Conservation (phyloP, 2,797 vertebrate genomes). For the Periparus ater region DNA sequence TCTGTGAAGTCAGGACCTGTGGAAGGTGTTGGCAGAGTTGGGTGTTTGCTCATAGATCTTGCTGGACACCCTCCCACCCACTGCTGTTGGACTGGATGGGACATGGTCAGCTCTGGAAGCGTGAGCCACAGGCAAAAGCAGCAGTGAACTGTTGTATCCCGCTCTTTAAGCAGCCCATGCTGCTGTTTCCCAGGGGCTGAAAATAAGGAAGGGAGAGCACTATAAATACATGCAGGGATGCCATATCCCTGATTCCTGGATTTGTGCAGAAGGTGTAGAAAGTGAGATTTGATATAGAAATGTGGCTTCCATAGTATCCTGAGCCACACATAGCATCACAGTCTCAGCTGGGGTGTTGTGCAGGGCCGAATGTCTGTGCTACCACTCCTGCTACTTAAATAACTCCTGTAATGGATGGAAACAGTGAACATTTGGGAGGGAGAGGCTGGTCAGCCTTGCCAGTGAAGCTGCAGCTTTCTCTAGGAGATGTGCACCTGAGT, state of each 20-base stretch:
- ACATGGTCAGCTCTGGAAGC: background rate
- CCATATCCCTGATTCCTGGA: background rate
- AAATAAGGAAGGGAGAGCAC: background rate
- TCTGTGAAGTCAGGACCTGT: background rate
- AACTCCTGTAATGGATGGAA: background rate
- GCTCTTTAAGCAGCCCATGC: background rate
- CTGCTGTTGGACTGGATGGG: background rate
- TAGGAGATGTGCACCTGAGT: background rate
- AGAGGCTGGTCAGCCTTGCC: background rate
- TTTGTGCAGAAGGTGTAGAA: background rate
- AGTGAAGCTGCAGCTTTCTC: background rate
- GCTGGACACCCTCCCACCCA: background rate
- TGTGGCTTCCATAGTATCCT: background rate
- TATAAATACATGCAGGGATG: background rate
- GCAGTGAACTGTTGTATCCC: background rate
- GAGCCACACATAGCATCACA: background rate
- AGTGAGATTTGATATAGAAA: background rate
- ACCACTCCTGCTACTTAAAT: background rate
- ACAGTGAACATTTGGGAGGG: background rate
- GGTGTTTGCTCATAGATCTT: background rate
- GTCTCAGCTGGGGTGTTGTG: background rate
- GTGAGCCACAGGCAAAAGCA: background rate
- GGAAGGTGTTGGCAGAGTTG: background rate
- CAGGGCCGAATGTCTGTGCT: background rate
- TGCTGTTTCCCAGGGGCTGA: background rate